A percentile compares a stretch with the other conserved stretches of the same genome.
Evolutionary conservation across 2,888 invertebrate genomes (phyloP).

Genomic region (Beris morrisii): DNA sequence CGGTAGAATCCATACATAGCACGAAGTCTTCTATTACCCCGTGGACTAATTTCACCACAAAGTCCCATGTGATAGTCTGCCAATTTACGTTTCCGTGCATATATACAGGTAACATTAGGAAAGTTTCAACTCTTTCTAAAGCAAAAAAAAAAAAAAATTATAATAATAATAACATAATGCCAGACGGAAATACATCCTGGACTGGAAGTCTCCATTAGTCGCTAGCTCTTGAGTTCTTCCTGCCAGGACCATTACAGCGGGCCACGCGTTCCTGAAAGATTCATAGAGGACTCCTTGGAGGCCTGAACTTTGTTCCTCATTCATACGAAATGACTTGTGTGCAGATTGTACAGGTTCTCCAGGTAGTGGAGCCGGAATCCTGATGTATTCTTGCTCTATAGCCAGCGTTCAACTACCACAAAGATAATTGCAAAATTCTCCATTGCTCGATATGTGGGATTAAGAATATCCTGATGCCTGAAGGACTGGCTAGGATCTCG

Average conservation of each 20-base stretch:
- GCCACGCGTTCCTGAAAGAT: constrained; percentile 31
- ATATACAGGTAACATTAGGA: neutral
- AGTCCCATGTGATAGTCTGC: constrained; percentile 11
- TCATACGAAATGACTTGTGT: constrained; percentile 35
- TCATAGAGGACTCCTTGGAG: constrained; percentile 30
- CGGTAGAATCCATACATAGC: neutral
- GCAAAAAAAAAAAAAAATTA: constrained; percentile 8
- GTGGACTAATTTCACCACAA: neutral
- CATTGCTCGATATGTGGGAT: neutral
- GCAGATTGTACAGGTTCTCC: neutral
- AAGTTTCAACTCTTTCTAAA: constrained; percentile 1
- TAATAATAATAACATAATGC: constrained; percentile 17
- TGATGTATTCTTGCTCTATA: neutral
- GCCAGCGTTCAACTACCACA: constrained; percentile 13
- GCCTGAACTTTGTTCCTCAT: constrained; percentile 34
- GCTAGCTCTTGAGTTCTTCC: too few species aligned
- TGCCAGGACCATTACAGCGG: constrained; percentile 13
- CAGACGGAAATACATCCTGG: constrained; percentile 19
- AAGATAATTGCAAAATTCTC: constrained; percentile 15
- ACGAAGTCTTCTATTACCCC: neutral
- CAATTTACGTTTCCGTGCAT: constrained; percentile 9
- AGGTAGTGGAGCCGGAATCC: neutral
- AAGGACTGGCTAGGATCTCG: too few species aligned
- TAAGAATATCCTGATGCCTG: constrained; percentile 16
- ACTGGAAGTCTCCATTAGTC: constrained; percentile 8